Evolutionary conservation across 2,797 vertebrate species (phyloP).

Genomic region (Eulemur albifrons): DNA sequence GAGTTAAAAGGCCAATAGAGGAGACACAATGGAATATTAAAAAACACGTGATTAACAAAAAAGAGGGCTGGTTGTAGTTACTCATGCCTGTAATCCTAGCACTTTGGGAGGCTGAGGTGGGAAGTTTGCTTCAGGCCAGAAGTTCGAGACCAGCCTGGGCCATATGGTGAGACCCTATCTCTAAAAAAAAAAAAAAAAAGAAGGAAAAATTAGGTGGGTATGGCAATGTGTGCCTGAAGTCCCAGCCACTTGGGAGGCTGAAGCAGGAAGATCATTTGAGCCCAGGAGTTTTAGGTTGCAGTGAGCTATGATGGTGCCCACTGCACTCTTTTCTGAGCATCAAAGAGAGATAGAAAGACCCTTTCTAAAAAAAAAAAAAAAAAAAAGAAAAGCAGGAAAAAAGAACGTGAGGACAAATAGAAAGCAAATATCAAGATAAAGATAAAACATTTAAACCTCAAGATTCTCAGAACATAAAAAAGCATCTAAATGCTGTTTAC

Average conservation of each 20-base stretch:
- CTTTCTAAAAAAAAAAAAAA: not conserved
- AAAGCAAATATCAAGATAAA: not conserved
- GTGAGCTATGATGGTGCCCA: not conserved
- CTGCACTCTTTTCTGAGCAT: not conserved
- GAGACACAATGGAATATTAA: not conserved
- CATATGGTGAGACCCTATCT: not conserved
- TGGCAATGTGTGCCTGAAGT: not conserved
- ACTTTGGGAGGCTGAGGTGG: not conserved
- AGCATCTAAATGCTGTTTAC: not conserved
- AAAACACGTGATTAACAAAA: not conserved
- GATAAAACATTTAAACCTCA: not conserved
- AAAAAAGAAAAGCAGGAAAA: not conserved
- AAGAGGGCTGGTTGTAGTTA: not conserved
- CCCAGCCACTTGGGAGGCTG: not conserved
- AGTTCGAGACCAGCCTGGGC: too few relatives aligned
- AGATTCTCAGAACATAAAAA: not conserved
- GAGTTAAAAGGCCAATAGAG: not conserved
- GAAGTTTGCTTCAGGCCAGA: too few relatives aligned
- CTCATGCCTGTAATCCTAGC: not conserved
- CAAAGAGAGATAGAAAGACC: not conserved
- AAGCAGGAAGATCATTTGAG: not conserved
- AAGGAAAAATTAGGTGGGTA: not conserved
- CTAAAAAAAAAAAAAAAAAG: not conserved
- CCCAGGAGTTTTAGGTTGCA: not conserved
- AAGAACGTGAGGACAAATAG: not conserved